Evolutionary conservation across 2,113 vertebrate genomes (phyloP).

Genomic region (Heterocephalus glaber): DNA sequence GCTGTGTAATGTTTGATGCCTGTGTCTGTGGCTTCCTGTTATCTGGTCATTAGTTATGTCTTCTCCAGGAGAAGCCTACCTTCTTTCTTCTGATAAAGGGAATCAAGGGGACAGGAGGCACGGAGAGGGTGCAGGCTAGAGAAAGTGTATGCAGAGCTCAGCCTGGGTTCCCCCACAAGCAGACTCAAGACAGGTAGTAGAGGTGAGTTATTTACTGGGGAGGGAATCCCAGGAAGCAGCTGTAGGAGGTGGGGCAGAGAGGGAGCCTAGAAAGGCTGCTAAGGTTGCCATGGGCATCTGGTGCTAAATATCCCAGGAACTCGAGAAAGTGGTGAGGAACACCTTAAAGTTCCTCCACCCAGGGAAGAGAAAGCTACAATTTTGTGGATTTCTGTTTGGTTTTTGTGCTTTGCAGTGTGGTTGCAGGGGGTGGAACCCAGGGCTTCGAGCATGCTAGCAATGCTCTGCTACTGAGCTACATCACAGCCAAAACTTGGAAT

Average conservation of each 20-base stretch:
- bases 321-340: no score
- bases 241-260: not conserved
- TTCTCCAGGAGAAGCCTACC: not conserved
- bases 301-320: fast-evolving
- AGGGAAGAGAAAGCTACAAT: not conserved
- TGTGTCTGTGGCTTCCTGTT: constrained; percentile 25
- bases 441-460: not conserved
- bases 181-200: fast-evolving
- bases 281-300: fast-evolving
- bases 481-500: not conserved
- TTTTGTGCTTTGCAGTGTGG: not conserved
- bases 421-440: not conserved
- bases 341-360: not conserved
- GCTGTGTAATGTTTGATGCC: not conserved
- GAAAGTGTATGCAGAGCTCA: not conserved
- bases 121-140: fast-evolving
- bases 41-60: constrained; percentile 45
- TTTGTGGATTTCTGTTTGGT: not conserved
- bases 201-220: fast-evolving
- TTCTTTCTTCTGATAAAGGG: not conserved
- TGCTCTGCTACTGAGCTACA: not conserved
- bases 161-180: not conserved
- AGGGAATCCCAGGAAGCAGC: not conserved
- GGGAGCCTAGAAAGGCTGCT: fast-evolving
- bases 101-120: not conserved